Base-by-base conservation (phyloP, 1,140 invertebrate genomes). In the Euglossa dilemma region DNA sequence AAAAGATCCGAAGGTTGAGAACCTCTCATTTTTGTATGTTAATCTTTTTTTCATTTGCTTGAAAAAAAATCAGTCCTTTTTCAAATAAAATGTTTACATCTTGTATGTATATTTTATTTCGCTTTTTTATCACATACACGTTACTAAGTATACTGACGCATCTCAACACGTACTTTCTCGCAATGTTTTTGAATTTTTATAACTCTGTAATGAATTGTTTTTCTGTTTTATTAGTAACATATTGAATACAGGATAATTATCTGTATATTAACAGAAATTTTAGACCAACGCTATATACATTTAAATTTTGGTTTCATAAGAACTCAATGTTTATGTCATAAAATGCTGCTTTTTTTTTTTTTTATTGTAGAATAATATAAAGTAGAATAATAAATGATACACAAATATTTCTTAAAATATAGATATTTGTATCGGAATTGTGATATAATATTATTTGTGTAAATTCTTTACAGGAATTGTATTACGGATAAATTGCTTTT, bases 1-100 rank as follows among this genome's bases (percentile, higher is more conserved):
- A 20, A 80, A 64, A 56, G 86, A 74, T 70, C 80, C 86, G 54
- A 66, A 88, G 77, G 87, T 88, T 86, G 87, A 89, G 87, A 90
- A 89, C 85, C 80, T 87, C 69, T 66, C 73, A 76, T 75, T 86
- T 89, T 90, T 88, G 63, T 82, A 80, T 74, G 63, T 86, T 89
- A 83, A 86, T 89, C 54, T 66, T 67, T 80, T n/a, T 82, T 73
- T 74, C 54, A 28, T 80, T 64, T 61, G 6, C 16, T 50, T 66
- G 52, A 20, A 61, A 74, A 61, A 74, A 73, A 84, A 79, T 43
- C 69, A 80, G 56, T 59, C 11, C n/a, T 66, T 74, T 28, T 67
- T 56, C 36, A 25, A 67, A 63, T 36, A 63, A 70, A 70, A 78
- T 67, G 14, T 56, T 75, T 47, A 11, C 66, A 43, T n/a, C 14